Conservation (phyloP, 2,888 invertebrate genomes). For the Athalia circularis region DNA sequence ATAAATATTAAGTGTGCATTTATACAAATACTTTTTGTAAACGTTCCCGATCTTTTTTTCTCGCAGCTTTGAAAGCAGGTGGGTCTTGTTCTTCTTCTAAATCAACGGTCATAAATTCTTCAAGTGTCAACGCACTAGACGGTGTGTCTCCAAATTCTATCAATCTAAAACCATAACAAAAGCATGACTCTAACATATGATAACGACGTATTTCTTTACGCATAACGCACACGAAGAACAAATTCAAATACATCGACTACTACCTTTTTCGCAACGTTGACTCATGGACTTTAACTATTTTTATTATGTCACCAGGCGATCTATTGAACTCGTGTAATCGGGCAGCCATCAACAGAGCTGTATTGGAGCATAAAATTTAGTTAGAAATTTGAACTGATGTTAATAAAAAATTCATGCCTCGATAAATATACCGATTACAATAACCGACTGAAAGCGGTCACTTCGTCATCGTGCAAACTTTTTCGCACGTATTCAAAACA, state of each 20-base stretch:
- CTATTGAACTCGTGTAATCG: conserved; percentile 94
- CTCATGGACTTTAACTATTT: conserved; percentile 97
- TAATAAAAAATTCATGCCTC: not conserved
- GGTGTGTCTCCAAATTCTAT: conserved; percentile 98
- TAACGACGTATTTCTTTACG: too few species aligned
- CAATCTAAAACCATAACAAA: conserved; percentile 76
- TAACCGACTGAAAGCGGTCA: too few species aligned
- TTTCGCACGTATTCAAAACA: too few species aligned
- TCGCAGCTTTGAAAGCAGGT: conserved; percentile 93
- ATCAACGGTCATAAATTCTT: conserved; percentile 98
- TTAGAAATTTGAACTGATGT: not conserved
- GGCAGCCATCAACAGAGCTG: conserved; percentile 95
- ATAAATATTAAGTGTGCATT: too few species aligned
- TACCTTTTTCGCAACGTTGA: conserved; percentile 91
- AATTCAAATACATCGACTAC: conserved; percentile 3
- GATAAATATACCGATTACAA: too few species aligned
- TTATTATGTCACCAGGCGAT: conserved; percentile 90
- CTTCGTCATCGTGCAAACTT: too few species aligned
- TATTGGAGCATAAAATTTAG: conserved; percentile 58
- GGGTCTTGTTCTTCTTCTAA: conserved; percentile 97
- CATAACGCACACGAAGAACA: too few species aligned
- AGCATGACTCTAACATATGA: not conserved
- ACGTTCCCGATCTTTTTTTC: conserved; percentile 91
- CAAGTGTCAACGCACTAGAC: conserved; percentile 93
- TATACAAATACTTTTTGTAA: conserved; percentile 81